Evolutionary conservation across 2,888 invertebrate genomes (phyloP), one percentile per base, ranked within the genome.

Genomic region (Mythimna vitellina): DNA sequence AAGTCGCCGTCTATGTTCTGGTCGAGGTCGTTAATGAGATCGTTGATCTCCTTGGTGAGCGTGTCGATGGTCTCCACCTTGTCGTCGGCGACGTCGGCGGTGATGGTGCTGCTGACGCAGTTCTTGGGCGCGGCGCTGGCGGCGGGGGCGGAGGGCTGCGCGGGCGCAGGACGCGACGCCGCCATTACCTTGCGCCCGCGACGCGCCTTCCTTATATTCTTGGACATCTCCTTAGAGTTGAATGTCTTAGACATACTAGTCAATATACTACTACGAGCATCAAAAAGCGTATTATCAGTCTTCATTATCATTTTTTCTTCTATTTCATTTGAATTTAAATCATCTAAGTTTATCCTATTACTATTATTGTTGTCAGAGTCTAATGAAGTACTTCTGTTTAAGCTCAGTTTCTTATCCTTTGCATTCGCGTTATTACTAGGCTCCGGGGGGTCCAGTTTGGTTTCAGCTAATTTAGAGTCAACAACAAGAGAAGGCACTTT

Each of bases 301-400:
- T 96, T 97, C 91, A 96, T 93, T 89, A 96, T 91, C 87, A 96
- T 93, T 93, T 97, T 97, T 90, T 97, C 97, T 88, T 97, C 96
- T 88, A 97, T 93, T 87, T 97, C 97, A 83, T 94, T 90, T 91
- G 94, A 88, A 91, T 93, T 93, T 90, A 95, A 92, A 92, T 92
- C 93, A 74, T 94, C 95, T 94, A 96, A 92, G 90, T 93, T 95
- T 87, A 91, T 68, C 89, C 94, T 96, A 96, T 96, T 95, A 94
- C 95, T 94, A 95, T 96, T 96, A 95, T 96, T 96, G 96, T 96
- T 96, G 92, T 96, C 96, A 57, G 96, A 95, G 90, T 96, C 96
- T 93, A 96, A 92, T 89, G 96, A 96, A 92, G 96, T 94, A 95
- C 96, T 95, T 92, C 95, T 91, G 91, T 93, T 94, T 94, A 96